These are phyloP conservation scores for Hemichromis elongatus DNA, from an alignment of 2,113 vertebrate genomes.

Conservation along the genomic window DNA sequence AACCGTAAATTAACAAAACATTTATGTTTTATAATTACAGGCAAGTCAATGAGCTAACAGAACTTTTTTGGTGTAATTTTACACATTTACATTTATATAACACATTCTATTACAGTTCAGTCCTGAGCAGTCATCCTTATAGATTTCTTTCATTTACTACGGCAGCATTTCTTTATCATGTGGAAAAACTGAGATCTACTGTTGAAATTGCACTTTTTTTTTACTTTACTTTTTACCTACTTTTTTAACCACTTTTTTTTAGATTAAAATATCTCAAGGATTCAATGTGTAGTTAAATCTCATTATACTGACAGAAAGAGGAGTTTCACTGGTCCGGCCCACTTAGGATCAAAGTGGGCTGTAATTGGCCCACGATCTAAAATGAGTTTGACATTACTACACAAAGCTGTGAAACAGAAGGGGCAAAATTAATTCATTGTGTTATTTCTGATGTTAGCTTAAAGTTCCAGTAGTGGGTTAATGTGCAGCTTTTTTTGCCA, in stretches of 20 bases:
- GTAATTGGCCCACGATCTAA: background rate
- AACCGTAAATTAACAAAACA: background rate
- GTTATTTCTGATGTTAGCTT: background rate
- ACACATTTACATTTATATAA: background rate
- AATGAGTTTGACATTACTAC: background rate
- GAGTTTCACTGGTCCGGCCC: background rate
- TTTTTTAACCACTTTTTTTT: background rate
- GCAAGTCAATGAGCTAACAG: background rate
- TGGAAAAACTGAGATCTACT: background rate
- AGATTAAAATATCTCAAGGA: background rate
- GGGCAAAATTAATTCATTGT: background rate
- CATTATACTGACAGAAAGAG: background rate
- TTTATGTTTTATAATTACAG: background rate
- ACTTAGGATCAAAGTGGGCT: background rate
- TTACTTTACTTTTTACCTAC: too few relatives aligned
- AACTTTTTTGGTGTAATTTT: background rate
- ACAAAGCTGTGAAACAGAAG: background rate
- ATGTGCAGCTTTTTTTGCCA: background rate
- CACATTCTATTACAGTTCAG: background rate
- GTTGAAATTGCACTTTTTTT: background rate
- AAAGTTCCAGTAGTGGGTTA: background rate
- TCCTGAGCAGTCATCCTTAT: rapidly evolving
- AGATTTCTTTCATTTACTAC: background rate
- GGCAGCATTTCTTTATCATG: background rate
- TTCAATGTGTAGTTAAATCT: background rate